These are phyloP conservation scores for Aphelenchoides fujianensis DNA, from an alignment of 1,140 invertebrate species.

Conservation along the genomic window DNA sequence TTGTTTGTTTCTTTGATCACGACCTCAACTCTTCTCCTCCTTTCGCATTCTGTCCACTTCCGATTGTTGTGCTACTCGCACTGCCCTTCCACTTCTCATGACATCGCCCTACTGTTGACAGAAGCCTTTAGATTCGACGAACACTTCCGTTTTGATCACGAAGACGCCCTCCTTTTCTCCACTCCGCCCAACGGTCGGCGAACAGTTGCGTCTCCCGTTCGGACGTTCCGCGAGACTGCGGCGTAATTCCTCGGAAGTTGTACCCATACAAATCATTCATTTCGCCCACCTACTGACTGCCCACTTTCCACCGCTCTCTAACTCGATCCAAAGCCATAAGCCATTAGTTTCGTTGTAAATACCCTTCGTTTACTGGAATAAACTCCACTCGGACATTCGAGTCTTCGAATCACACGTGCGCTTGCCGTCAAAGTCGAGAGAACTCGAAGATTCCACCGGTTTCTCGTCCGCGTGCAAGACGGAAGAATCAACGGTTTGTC, in stretches of 20 bases:
- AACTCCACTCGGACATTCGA: no score
- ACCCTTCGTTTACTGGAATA: no score
- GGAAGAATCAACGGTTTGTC: no score
- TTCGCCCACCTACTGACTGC: not conserved
- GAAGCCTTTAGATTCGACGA: constrained; percentile 21
- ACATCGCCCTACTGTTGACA: constrained; percentile 23
- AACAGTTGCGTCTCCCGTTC: not conserved
- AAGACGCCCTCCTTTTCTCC: constrained; percentile 20
- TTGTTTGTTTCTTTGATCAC: constrained; percentile 8
- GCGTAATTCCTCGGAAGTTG: not conserved
- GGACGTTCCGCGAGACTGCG: not conserved
- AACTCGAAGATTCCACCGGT: no score
- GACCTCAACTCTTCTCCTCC: not conserved
- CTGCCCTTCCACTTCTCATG: not conserved
- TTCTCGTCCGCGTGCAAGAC: no score
- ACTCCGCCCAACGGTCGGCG: not conserved
- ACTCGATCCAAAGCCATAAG: no score
- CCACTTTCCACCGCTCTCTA: no score
- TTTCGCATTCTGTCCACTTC: constrained; percentile 4
- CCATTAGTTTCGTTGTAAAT: no score
- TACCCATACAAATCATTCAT: no score
- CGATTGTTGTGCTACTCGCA: not conserved
- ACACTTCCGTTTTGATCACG: constrained; percentile 18
- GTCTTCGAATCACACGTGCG: no score
- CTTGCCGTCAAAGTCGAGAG: no score